Evolutionary conservation across 2,888 invertebrate genomes (phyloP).

Genomic region (Drosophila paramelanica): DNA sequence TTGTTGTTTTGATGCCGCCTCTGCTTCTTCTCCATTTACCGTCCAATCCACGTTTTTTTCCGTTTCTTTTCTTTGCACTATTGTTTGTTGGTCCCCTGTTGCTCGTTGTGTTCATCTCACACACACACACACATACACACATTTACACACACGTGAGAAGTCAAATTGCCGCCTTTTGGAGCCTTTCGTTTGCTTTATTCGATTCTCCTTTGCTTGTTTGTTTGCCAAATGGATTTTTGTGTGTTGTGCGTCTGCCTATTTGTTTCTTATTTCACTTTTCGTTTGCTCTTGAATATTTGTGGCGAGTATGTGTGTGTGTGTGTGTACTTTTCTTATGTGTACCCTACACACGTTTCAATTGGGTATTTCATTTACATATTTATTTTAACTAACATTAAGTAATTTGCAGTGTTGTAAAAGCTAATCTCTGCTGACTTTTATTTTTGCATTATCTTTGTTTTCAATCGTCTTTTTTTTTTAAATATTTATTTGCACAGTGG

Average conservation of each 20-base stretch:
- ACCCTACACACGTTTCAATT: conserved; percentile 24
- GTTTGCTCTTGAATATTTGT: conserved; percentile 56
- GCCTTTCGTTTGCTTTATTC: conserved; percentile 36
- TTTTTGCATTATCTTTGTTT: conserved; percentile 6
- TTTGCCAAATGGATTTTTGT: conserved; percentile 62
- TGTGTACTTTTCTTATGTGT: background rate
- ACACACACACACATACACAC: conserved; percentile 11
- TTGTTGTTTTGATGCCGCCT: conserved; percentile 60
- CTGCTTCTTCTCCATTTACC: conserved; percentile 47
- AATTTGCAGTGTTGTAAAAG: background rate
- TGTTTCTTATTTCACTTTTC: conserved; percentile 33
- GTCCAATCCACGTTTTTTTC: conserved; percentile 57
- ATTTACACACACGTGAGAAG: conserved; percentile 5
- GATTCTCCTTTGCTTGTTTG: conserved; percentile 51
- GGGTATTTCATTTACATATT: conserved; percentile 10
- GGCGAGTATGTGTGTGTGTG: background rate
- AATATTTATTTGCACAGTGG: conserved; percentile 30
- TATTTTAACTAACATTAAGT: background rate
- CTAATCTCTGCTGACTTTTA: background rate
- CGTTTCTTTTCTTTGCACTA: conserved; percentile 19
- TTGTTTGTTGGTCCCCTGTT: conserved; percentile 55
- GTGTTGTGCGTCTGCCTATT: conserved; percentile 6
- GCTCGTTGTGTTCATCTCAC: conserved; percentile 24
- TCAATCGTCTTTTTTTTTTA: conserved; percentile 1
- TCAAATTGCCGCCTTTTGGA: conserved; percentile 62